phyloP scores from a whole-genome alignment of 1,140 invertebrate genomes.

The Leptopilina boulardi region DNA sequence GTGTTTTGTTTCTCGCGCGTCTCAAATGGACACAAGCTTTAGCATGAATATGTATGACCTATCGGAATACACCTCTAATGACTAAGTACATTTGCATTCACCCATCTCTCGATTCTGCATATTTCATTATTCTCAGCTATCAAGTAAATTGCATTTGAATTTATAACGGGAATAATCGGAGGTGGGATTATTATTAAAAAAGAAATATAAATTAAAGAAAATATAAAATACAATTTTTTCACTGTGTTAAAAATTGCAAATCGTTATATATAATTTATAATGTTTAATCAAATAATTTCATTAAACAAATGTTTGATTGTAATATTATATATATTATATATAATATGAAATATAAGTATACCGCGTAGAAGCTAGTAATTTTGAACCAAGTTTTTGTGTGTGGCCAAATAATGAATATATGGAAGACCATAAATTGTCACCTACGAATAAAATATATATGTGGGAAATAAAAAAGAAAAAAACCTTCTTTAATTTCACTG shows the following conservation, averaged over 20 bases:
- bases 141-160: conserved; percentile 26
- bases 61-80: conserved; percentile 39
- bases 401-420: conserved; percentile 39
- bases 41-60: conserved; percentile 40
- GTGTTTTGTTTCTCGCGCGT: conserved; percentile 50
- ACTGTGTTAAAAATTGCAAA: too few species aligned
- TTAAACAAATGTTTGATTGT: too few species aligned
- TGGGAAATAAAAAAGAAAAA: conserved; percentile 44
- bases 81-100: conserved; percentile 34
- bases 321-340: too few species aligned
- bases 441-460: conserved; percentile 43
- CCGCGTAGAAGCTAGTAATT: too few species aligned
- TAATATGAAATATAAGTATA: too few species aligned
- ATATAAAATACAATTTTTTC: too few species aligned
- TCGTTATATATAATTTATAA: too few species aligned
- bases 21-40: conserved; percentile 23
- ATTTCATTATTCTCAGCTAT: conserved; percentile 37
- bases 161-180: neutral
- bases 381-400: too few species aligned
- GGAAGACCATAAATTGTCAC: conserved; percentile 56
- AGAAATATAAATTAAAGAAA: neutral
- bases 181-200: too few species aligned
- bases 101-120: conserved; percentile 25
- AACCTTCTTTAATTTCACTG: conserved; percentile 57
- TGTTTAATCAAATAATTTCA: too few species aligned